phyloP scores from a whole-genome alignment of 2,888 invertebrate genomes.

The Calliphora vomitoria region DNA sequence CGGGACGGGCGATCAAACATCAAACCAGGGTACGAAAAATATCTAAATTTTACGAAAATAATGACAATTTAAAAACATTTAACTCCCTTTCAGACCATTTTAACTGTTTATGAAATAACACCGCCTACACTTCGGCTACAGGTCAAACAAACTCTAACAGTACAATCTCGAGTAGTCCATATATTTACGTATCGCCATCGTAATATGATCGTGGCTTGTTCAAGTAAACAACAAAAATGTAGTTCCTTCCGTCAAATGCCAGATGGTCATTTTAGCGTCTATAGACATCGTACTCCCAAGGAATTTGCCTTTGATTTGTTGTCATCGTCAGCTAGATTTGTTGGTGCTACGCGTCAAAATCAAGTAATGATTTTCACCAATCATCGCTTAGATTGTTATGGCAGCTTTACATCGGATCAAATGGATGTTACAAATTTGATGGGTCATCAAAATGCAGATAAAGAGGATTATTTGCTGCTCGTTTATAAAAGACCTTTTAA shows the following conservation, averaged over 20 bases:
- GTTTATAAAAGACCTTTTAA: constrained; percentile 74
- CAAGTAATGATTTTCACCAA: constrained; percentile 79
- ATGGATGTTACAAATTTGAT: constrained; percentile 75
- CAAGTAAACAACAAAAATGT: constrained; percentile 74
- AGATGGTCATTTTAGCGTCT: constrained; percentile 79
- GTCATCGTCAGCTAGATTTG: constrained; percentile 76
- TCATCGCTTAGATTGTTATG: constrained; percentile 80
- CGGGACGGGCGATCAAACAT: constrained; percentile 76
- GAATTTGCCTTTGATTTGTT: constrained; percentile 79
- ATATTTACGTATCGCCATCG: constrained; percentile 77
- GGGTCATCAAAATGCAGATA: constrained; percentile 76
- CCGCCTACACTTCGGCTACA: constrained; percentile 75
- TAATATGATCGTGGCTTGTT: constrained; percentile 80
- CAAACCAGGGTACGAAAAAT: constrained; percentile 76
- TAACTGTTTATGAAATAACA: constrained; percentile 78
- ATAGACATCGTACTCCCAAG: constrained; percentile 76
- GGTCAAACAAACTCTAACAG: constrained; percentile 78
- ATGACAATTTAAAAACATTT: not conserved
- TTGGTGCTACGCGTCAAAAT: constrained; percentile 77
- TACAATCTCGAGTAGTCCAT: constrained; percentile 76
- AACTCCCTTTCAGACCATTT: constrained; percentile 76
- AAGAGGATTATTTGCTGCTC: constrained; percentile 78
- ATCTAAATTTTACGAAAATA: not conserved
- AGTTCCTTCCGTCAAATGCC: constrained; percentile 78
- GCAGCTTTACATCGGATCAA: constrained; percentile 77